Conservation (phyloP, 1,140 invertebrate genomes). For the Asobara japonica region DNA sequence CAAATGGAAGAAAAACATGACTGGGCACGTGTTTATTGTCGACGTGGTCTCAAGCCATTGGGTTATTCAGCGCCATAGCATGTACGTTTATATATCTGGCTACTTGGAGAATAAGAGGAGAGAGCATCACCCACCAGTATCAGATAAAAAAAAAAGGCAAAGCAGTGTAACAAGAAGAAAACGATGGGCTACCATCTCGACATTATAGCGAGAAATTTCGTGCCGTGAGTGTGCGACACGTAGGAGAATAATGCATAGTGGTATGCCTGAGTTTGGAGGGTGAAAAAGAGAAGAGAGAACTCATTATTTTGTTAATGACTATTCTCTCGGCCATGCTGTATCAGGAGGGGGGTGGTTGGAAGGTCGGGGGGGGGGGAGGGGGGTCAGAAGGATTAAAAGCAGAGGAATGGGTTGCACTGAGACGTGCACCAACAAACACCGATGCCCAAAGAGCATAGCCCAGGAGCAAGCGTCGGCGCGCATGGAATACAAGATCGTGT, state of each 20-base stretch:
- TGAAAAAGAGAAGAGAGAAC: conserved; percentile 26
- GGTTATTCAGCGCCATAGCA: not conserved
- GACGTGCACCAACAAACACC: conserved; percentile 2
- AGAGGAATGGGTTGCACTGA: not conserved
- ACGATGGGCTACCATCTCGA: not conserved
- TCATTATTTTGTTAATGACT: conserved; percentile 64
- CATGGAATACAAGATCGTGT: conserved; percentile 64
- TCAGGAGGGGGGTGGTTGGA: conserved; percentile 25
- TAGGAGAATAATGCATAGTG: conserved; percentile 11
- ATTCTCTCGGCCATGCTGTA: conserved; percentile 57
- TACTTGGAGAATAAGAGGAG: conserved; percentile 5
- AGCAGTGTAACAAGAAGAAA: not conserved
- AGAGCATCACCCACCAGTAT: not conserved
- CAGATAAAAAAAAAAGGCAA: not conserved
- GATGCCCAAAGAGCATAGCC: not conserved
- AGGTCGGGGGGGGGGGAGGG: not conserved
- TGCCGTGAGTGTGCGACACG: conserved; percentile 10
- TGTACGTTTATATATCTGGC: conserved; percentile 15
- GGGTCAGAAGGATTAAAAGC: not conserved
- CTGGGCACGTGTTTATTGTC: conserved; percentile 61
- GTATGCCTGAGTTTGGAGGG: conserved; percentile 20
- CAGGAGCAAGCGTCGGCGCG: conserved; percentile 37
- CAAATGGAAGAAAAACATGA: conserved; percentile 63
- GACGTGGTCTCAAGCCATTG: conserved; percentile 40
- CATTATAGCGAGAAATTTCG: not conserved